These are phyloP conservation scores for Dryobotodes eremita DNA, from an alignment of 2,888 invertebrate species.

Conservation along the genomic window DNA sequence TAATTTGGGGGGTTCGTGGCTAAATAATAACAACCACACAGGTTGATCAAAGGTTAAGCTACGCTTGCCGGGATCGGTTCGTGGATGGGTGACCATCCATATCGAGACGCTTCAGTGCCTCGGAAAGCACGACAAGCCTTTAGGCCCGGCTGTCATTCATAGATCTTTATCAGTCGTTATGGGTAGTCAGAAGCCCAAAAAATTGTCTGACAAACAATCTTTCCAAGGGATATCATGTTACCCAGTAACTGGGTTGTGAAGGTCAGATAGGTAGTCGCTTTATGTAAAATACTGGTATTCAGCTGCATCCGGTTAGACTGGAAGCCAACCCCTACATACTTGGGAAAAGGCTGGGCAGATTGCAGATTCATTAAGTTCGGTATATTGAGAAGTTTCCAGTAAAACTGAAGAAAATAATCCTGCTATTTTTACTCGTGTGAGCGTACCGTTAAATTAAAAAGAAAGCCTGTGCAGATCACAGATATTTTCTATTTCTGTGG, in stretches of 20 bases:
- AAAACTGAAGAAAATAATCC: background rate
- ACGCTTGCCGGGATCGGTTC: background rate
- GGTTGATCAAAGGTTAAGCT: background rate
- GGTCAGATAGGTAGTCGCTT: too few relatives aligned
- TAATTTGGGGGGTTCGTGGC: background rate
- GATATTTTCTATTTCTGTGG: conserved; percentile 5
- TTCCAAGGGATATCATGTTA: too few relatives aligned
- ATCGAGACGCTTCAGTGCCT: too few relatives aligned
- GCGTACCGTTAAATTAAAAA: background rate
- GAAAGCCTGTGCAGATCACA: background rate
- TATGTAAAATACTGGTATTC: too few relatives aligned
- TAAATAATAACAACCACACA: background rate
- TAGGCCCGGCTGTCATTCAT: too few relatives aligned
- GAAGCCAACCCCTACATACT: rapidly evolving
- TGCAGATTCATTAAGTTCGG: background rate
- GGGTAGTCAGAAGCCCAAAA: too few relatives aligned
- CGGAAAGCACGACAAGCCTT: too few relatives aligned
- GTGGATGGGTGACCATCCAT: too few relatives aligned
- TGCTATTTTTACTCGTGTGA: background rate
- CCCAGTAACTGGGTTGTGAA: too few relatives aligned
- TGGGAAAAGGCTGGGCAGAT: background rate
- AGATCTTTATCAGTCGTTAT: too few relatives aligned
- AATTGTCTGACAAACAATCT: too few relatives aligned
- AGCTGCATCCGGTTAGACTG: too few relatives aligned
- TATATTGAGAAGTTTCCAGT: background rate